phyloP scores from a whole-genome alignment of 2,113 vertebrate genomes.

The Toxostoma redivivum region DNA sequence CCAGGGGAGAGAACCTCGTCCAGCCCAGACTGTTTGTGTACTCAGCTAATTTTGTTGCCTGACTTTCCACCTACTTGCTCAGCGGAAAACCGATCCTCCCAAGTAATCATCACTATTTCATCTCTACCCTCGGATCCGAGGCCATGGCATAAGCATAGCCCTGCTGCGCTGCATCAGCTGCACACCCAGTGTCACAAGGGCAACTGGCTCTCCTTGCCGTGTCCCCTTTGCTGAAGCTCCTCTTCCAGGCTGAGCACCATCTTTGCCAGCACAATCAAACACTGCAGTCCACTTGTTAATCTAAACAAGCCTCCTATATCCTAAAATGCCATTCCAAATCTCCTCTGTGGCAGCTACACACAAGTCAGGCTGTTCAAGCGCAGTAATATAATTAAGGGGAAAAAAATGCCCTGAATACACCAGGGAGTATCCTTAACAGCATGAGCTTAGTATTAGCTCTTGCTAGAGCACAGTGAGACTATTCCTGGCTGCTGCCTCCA shows the following conservation, averaged over 20 bases:
- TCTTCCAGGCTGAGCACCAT: background rate
- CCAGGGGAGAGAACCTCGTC: background rate
- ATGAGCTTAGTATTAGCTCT: background rate
- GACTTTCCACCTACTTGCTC: conserved; percentile 62
- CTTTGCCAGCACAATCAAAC: background rate
- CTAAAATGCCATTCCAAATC: background rate
- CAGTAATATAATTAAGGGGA: background rate
- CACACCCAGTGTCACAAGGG: conserved; percentile 8
- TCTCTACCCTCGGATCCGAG: background rate
- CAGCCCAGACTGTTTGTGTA: conserved; percentile 57
- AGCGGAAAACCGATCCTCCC: conserved; percentile 37
- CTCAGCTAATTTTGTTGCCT: conserved; percentile 60
- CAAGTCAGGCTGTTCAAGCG: background rate
- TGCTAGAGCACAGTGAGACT: background rate
- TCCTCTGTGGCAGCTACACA: background rate
- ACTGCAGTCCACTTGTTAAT: background rate
- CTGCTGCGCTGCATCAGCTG: conserved; percentile 12
- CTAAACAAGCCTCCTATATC: background rate
- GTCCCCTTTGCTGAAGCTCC: background rate
- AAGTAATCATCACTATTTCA: conserved; percentile 55
- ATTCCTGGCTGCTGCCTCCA: conserved; percentile 7
- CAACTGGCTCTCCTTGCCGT: background rate
- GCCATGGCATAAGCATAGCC: background rate
- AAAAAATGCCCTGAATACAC: conserved; percentile 5
- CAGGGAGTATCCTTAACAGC: background rate